phyloP scores from a whole-genome alignment of 2,113 vertebrate genomes.

The Phaethon lepturus region DNA sequence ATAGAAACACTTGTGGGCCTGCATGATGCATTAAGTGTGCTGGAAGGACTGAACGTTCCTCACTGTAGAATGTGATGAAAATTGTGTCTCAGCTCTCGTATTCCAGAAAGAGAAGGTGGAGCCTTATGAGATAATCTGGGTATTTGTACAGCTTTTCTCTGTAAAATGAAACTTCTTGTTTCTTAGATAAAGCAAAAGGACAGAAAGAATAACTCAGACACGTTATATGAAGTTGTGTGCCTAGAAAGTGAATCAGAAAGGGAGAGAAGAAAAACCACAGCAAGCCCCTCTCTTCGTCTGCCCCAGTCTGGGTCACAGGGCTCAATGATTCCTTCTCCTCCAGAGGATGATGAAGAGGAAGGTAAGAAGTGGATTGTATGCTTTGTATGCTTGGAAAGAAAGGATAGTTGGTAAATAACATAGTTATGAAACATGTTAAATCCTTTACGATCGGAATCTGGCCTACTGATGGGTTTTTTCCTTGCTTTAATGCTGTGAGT shows the following conservation, averaged over 20 bases:
- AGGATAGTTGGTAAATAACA: neutral
- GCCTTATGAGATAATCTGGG: neutral
- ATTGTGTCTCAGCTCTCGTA: neutral
- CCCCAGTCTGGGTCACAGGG: conserved; percentile 83
- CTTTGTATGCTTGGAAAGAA: neutral
- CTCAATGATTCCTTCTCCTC: conserved; percentile 90
- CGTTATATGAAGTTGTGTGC: conserved; percentile 93
- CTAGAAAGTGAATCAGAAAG: conserved; percentile 94
- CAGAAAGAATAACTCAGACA: conserved; percentile 91
- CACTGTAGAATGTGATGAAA: neutral
- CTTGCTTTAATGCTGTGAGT: neutral
- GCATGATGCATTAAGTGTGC: neutral
- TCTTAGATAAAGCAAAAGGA: conserved; percentile 91
- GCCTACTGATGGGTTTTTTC: neutral
- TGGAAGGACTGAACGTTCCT: neutral
- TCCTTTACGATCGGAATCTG: neutral
- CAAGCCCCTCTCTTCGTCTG: conserved; percentile 86
- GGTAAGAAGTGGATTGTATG: conserved; percentile 73
- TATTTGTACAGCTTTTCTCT: neutral
- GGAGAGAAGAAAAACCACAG: conserved; percentile 93
- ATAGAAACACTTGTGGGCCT: neutral
- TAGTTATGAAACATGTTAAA: neutral
- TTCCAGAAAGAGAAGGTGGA: neutral
- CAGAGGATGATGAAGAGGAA: conserved; percentile 98
- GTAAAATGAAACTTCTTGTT: neutral